Evolutionary conservation across 92 coral and sea anemone species (phyloP).

Genomic region (Parazoanthus darwini): DNA sequence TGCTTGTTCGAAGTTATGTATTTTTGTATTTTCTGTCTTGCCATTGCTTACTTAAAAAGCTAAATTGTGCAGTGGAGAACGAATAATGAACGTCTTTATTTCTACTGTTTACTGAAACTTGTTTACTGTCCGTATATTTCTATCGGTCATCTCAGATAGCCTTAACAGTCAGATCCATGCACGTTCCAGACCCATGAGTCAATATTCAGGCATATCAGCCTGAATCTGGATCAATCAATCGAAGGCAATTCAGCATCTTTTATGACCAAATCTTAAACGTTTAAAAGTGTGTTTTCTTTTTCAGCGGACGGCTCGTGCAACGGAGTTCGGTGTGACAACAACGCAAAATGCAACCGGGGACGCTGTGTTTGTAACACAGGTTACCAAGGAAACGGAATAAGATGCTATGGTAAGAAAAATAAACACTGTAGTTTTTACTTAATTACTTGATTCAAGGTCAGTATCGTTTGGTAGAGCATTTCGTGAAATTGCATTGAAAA

Average conservation of each 20-base stretch:
- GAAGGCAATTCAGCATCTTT: neutral
- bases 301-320: constrained; percentile 72
- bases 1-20: neutral
- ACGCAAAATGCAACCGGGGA: constrained; percentile 57
- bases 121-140: no score
- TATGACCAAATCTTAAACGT: neutral
- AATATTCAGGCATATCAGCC: neutral
- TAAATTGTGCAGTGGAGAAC: no score
- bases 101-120: no score
- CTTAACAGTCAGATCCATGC: neutral
- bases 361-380: constrained; percentile 71
- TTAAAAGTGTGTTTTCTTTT: neutral
- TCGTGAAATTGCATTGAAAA: no score
- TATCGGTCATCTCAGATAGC: neutral
- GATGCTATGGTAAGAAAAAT: constrained; percentile 36
- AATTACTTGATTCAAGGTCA: neutral
- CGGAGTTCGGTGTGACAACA: constrained; percentile 53
- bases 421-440: neutral
- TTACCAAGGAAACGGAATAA: constrained; percentile 66
- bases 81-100: no score
- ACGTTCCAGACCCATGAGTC: neutral
- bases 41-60: neutral
- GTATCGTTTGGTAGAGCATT: no score
- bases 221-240: no score
- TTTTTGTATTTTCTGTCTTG: neutral